phyloP scores from a whole-genome alignment of 2,797 vertebrate species.

The Darevskia nairensis region DNA sequence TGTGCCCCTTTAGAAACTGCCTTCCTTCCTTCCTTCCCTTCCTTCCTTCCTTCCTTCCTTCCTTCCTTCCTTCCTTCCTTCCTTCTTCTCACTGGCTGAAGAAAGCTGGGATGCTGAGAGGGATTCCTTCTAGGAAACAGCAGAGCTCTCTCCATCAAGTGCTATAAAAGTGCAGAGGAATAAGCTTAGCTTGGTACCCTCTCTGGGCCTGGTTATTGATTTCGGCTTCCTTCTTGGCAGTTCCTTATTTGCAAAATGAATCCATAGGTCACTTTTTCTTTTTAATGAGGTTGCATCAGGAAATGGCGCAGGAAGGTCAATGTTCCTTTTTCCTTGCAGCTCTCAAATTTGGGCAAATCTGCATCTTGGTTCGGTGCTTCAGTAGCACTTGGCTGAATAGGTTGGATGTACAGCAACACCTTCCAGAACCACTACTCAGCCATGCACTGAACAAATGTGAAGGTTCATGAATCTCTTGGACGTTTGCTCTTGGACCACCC shows the following conservation, averaged over 20 bases:
- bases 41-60: too few species aligned
- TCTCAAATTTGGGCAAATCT: background rate
- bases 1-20: background rate
- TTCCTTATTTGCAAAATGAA: conserved; percentile 8
- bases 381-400: background rate
- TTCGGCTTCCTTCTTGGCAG: background rate
- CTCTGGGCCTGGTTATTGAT: background rate
- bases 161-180: background rate
- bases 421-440: background rate
- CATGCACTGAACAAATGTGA: too few species aligned
- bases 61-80: too few species aligned
- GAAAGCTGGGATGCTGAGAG: background rate
- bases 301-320: background rate
- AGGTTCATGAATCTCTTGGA: background rate
- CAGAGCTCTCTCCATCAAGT: too few species aligned
- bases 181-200: background rate
- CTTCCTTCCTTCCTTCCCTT: too few species aligned
- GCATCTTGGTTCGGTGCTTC: background rate
- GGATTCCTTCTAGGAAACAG: background rate
- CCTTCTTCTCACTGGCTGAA: background rate
- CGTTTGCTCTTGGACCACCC: background rate
- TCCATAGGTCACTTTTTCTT: background rate
- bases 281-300: background rate
- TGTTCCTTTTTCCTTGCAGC: background rate
- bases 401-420: background rate